Evolutionary conservation across 2,797 vertebrate species (phyloP).

Genomic region (Prionace glauca): DNA sequence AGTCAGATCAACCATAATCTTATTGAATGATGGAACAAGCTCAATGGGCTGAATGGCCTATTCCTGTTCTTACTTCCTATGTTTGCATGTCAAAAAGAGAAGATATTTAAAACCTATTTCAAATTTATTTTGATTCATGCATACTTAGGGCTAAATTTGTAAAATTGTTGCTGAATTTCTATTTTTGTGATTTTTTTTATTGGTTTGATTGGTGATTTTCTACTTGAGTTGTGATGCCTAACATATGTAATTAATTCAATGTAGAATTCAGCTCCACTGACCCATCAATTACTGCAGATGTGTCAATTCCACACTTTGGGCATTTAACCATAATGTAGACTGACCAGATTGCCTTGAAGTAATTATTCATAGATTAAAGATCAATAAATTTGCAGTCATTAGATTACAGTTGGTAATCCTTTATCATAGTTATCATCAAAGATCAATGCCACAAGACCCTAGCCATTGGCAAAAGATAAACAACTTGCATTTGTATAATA

Average conservation of each 20-base stretch:
- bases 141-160: neutral
- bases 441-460: neutral
- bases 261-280: neutral
- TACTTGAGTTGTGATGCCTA: neutral
- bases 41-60: no score
- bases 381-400: neutral
- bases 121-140: neutral
- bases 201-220: slow-evolving; percentile 1
- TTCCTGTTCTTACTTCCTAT: no score
- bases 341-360: neutral
- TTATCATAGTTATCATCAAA: neutral
- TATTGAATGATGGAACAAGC: no score
- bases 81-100: neutral
- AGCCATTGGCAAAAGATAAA: neutral
- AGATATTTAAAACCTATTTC: neutral
- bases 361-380: neutral
- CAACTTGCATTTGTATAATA: neutral
- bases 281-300: neutral
- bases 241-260: neutral
- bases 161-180: neutral
- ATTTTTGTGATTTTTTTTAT: slow-evolving; percentile 7
- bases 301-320: neutral
- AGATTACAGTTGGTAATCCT: neutral
- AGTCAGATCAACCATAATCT: no score
- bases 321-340: neutral